Conservation (phyloP, 2,797 vertebrate genomes). For the Momotus momota region DNA sequence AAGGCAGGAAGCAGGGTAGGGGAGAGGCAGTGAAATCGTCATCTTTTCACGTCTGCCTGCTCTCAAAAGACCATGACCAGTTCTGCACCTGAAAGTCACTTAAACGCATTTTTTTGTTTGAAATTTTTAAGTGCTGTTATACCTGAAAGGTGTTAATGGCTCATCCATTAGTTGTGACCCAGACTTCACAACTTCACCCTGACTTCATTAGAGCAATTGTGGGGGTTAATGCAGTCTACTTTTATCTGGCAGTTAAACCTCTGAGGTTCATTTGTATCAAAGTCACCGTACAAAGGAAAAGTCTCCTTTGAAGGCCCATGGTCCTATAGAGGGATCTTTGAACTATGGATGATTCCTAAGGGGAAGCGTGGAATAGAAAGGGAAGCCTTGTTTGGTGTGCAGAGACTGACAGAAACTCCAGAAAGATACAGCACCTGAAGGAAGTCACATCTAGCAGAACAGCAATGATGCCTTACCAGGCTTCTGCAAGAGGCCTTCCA, state of each 20-base stretch:
- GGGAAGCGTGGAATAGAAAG: background rate
- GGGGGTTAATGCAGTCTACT: conserved; percentile 59
- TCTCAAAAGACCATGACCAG: background rate
- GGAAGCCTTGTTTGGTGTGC: background rate
- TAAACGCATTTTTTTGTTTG: conserved; percentile 57
- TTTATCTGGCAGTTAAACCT: conserved; percentile 53
- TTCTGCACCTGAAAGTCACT: conserved; percentile 54
- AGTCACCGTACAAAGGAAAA: conserved; percentile 22
- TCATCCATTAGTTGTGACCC: conserved; percentile 68
- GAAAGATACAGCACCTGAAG: background rate
- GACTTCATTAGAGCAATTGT: conserved; percentile 65
- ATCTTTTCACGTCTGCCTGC: background rate
- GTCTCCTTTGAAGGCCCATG: conserved; percentile 34
- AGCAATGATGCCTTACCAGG: background rate
- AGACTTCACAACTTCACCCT: conserved; percentile 57
- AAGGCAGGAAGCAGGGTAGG: background rate
- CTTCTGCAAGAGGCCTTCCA: background rate
- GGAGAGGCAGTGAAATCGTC: background rate
- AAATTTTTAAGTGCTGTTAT: conserved; percentile 56
- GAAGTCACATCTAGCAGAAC: background rate
- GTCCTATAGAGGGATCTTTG: conserved; percentile 21
- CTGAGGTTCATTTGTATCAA: conserved; percentile 39
- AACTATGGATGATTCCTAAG: background rate
- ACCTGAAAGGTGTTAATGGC: conserved; percentile 57
- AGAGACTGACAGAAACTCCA: background rate